Base-by-base conservation (phyloP, 2,797 vertebrate genomes). In the Sebastiscus tertius region DNA sequence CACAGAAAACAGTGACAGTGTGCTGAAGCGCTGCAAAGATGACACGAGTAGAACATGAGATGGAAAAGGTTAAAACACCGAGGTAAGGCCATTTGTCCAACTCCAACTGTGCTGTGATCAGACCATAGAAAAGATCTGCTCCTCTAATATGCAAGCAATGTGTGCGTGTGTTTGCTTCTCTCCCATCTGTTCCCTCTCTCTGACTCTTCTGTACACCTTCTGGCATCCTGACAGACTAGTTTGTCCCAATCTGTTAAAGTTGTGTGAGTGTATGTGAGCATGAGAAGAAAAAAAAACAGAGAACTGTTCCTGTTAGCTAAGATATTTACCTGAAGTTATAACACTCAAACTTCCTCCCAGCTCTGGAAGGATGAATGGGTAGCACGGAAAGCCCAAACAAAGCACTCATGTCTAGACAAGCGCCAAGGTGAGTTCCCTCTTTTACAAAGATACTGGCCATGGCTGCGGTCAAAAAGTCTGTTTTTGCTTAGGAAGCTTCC, bases 181-280 rank as follows among this genome's bases (percentile, higher is more conserved):
- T 8, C 54, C 79, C 83, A 80, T 92, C 82, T 86, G 73, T 73
- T 87, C 67, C 12, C 39, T 71, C 56, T 71, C 56, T 31, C 55
- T n/a, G 64, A 68, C 67, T 79, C 63, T 31, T 55, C 79, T 60
- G 68, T 42, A 66, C 78, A 80, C 80, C 80, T 81, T 75, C 80
- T 88, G 81, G 70, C 66, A 62, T 67, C 61, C 67, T 36, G 64
- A 82, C 71, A 33, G 10, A 27, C 42, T 29, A 20, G 27, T 85
- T 81, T 79, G 55, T 34, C 16, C 55, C 75, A 62, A 56, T 77
- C 71, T 81, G 69, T 22, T 85, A 2, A 64, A 59, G 71, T 62
- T 78, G 29, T 14, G n/a, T 26, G n/a, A 60, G 65, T 72, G 54
- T 26, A 16, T 79, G 42, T 24, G 31, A 71, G 34, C 52, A 62